Conservation (phyloP, 2,113 vertebrate genomes). For the Phoxinus phoxinus region DNA sequence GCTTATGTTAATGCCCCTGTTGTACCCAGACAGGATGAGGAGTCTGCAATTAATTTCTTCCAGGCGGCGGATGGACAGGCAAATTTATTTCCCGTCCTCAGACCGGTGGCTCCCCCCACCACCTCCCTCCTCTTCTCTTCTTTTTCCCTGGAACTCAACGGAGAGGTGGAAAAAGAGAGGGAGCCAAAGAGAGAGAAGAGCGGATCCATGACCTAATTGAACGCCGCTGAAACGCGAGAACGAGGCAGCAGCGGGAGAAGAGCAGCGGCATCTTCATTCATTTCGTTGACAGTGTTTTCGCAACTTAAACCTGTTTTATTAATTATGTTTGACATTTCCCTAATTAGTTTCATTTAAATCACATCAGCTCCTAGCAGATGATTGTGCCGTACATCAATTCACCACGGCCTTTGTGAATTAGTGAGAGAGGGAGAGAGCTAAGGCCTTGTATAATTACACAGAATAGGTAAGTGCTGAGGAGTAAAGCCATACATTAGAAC, state of each 20-base stretch:
- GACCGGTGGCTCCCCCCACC: constrained; percentile 64
- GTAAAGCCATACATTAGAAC: constrained; percentile 50
- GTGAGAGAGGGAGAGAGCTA: constrained; percentile 58
- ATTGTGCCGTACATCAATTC: constrained; percentile 90
- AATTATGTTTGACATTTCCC: constrained; percentile 96
- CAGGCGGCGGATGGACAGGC: constrained; percentile 86
- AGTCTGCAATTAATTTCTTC: constrained; percentile 94
- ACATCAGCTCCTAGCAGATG: constrained; percentile 90
- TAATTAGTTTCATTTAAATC: constrained; percentile 98
- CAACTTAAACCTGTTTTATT: constrained; percentile 95
- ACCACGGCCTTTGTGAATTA: constrained; percentile 76
- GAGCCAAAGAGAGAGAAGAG: constrained; percentile 17
- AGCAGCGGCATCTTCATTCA: constrained; percentile 82
- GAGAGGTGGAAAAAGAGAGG: constrained; percentile 68
- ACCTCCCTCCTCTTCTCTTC: constrained; percentile 50
- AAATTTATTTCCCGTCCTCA: constrained; percentile 89
- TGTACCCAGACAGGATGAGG: constrained; percentile 93
- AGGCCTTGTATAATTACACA: constrained; percentile 65
- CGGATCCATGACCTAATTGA: constrained; percentile 84
- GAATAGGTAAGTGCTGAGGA: constrained; percentile 56
- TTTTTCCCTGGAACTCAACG: constrained; percentile 75
- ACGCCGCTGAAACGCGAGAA: constrained; percentile 70
- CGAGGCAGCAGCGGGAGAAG: constrained; percentile 65
- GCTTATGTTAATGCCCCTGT: constrained; percentile 97
- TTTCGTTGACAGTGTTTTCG: constrained; percentile 97